Evolutionary conservation across 2,113 vertebrate genomes (phyloP).

Genomic region (Lutjanus erythropterus): DNA sequence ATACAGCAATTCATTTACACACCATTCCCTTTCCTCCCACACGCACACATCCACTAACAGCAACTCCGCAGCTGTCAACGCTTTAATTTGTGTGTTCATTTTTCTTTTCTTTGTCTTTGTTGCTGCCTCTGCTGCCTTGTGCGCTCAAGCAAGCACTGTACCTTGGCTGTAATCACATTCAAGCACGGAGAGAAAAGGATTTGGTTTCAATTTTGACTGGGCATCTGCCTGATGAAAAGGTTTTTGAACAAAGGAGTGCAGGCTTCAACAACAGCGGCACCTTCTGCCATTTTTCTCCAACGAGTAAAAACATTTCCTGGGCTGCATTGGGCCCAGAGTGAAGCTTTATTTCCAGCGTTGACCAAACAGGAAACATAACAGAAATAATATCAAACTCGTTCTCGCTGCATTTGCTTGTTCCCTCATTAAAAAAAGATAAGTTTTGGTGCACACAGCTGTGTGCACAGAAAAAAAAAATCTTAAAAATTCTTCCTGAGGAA

Average conservation of each 20-base stretch:
- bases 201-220: not conserved
- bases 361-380: constrained; percentile 15
- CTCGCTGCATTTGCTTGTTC: not conserved
- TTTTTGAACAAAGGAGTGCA: not conserved
- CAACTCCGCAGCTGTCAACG: constrained; percentile 47
- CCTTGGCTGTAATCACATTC: constrained; percentile 46
- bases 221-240: constrained; percentile 28
- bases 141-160: not conserved
- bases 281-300: constrained; percentile 15
- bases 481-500: too few relatives aligned
- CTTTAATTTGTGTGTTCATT: constrained; percentile 56
- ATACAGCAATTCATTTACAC: constrained; percentile 76
- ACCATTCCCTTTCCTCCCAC: constrained; percentile 34
- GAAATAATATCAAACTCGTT: constrained; percentile 13
- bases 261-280: constrained; percentile 13
- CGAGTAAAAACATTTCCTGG: not conserved
- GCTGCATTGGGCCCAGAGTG: not conserved
- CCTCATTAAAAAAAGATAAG: constrained; percentile 4
- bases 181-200: not conserved
- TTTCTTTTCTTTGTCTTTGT: constrained; percentile 27
- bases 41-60: constrained; percentile 20
- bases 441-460: not conserved
- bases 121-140: constrained; percentile 9
- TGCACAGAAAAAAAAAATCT: not conserved
- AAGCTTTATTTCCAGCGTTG: not conserved